These are phyloP conservation scores for Crotalus tigris DNA, from an alignment of 2,113 vertebrate genomes.

Conservation along the genomic window DNA sequence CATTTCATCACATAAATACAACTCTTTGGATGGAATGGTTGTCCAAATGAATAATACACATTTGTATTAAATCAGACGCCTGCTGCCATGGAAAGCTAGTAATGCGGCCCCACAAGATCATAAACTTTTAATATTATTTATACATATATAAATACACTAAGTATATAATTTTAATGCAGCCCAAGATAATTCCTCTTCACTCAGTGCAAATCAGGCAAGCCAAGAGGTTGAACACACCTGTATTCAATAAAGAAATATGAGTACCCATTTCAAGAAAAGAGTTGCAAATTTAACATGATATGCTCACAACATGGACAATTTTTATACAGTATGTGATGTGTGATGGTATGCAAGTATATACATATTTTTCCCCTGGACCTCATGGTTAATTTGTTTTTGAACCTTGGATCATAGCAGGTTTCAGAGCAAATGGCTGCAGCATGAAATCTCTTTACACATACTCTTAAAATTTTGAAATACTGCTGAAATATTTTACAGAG, in stretches of 20 bases:
- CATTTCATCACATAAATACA: neutral
- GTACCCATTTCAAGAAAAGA: neutral
- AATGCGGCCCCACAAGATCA: neutral
- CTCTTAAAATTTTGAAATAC: neutral
- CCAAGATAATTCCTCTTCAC: neutral
- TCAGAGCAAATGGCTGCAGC: neutral
- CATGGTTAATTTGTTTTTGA: neutral
- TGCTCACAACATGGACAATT: neutral
- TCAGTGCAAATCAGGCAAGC: neutral
- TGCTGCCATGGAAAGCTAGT: neutral
- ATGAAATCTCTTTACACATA: neutral
- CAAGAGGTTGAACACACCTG: neutral
- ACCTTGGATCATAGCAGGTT: neutral
- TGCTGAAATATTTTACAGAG: neutral
- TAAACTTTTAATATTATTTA: neutral
- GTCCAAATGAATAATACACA: neutral
- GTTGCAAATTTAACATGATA: neutral
- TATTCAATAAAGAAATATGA: neutral
- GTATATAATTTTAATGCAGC: neutral
- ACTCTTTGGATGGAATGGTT: neutral
- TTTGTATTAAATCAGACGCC: neutral
- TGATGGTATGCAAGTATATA: neutral
- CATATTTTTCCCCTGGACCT: neutral
- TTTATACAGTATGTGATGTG: neutral
- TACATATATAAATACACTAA: neutral